These are phyloP conservation scores for Clytia hemisphaerica DNA, from an alignment of 30 jellyfish, hydroid and myxozoan species.

Conservation along the genomic window DNA sequence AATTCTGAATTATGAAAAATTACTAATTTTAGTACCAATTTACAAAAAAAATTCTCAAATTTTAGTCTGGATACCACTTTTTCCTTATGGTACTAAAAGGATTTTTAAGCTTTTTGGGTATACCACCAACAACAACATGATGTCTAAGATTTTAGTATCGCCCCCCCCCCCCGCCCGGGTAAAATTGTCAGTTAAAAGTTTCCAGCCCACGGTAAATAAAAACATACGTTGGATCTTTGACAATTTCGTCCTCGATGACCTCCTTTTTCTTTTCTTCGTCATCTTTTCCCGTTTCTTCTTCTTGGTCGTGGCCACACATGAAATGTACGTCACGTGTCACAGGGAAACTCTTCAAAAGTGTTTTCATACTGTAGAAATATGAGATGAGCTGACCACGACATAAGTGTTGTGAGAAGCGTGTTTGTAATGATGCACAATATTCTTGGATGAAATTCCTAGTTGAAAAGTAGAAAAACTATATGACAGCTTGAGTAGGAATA, in stretches of 20 bases:
- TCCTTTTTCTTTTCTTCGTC: conserved; percentile 24
- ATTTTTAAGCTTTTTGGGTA: too few species aligned
- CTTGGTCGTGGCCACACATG: conserved; percentile 36
- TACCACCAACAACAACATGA: background rate
- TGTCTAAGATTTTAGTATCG: too few species aligned
- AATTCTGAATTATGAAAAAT: too few species aligned
- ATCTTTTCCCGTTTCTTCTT: conserved; percentile 2
- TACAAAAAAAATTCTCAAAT: too few species aligned
- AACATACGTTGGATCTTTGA: conserved; percentile 54
- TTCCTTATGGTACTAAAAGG: background rate
- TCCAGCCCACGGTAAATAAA: background rate
- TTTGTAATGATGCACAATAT: conserved; percentile 25
- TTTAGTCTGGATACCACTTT: too few species aligned
- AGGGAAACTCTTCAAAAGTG: conserved; percentile 58
- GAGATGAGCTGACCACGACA: conserved; percentile 49
- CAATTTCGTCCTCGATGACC: conserved; percentile 1
- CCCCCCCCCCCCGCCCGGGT: too few species aligned
- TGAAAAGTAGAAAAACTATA: too few species aligned
- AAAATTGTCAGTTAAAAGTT: too few species aligned
- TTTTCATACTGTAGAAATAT: conserved; percentile 25
- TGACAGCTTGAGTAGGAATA: too few species aligned
- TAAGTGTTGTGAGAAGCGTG: conserved; percentile 28
- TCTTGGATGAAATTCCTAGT: background rate
- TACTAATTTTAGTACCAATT: too few species aligned
- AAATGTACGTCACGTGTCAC: conserved; percentile 57